phyloP scores from a whole-genome alignment of 2,113 vertebrate species.

The Nerophis lumbriciformis region DNA sequence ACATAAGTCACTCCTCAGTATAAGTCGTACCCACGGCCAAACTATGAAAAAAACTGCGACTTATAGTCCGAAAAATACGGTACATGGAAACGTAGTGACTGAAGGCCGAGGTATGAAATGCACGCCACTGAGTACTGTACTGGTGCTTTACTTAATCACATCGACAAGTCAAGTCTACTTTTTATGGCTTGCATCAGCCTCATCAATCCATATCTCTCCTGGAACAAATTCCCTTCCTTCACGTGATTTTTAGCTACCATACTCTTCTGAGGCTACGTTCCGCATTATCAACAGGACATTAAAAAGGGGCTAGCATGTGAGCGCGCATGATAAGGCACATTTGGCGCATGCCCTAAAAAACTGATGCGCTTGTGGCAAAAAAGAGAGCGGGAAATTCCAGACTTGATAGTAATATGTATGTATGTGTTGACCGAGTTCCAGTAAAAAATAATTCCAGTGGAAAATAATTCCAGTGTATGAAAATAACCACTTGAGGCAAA shows the following conservation, averaged over 20 bases:
- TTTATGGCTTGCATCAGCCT: background rate
- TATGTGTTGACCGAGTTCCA: constrained; percentile 5
- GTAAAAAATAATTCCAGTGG: background rate
- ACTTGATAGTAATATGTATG: background rate
- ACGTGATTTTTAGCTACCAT: background rate
- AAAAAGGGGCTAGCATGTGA: constrained; percentile 31
- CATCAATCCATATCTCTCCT: background rate
- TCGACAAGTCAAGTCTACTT: too few species aligned
- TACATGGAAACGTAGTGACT: too few species aligned
- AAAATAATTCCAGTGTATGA: background rate
- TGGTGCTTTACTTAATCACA: too few species aligned
- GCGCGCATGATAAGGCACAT: constrained; percentile 38
- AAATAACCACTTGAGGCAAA: constrained; percentile 17
- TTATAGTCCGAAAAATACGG: too few species aligned
- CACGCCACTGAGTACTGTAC: too few species aligned
- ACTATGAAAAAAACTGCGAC: too few species aligned
- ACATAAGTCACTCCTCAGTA: too few species aligned
- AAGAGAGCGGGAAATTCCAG: constrained; percentile 23
- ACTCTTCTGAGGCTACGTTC: background rate
- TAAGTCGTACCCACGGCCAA: too few species aligned
- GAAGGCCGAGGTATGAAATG: too few species aligned
- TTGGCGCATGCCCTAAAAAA: constrained; percentile 53
- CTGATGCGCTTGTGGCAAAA: constrained; percentile 32
- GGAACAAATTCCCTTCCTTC: background rate
- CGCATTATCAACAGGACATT: constrained; percentile 23